Base-by-base conservation (phyloP, 2,888 invertebrate species). In the Mesorhabditis spiculigera region DNA sequence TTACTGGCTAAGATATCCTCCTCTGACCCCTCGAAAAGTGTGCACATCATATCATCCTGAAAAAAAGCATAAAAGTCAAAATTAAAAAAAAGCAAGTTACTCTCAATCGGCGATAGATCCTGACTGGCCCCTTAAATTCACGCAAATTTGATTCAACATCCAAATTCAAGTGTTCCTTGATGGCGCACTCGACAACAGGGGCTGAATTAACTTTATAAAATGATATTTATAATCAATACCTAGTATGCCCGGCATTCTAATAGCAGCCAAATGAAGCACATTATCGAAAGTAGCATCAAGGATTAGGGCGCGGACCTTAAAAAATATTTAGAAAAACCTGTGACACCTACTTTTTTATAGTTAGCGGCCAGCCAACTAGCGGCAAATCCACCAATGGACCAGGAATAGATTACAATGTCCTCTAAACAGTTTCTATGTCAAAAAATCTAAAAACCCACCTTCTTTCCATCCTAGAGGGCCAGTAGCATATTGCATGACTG, bases 281-380 rank as follows among this genome's bases (percentile, higher is more conserved):
- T 97, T 94, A 87, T 99, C 97, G 87, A 99, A 98, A 0, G 95
- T 94, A 8, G 97, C 97, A 89, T 98, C 98, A 80, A 98, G 88
- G 74, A 97, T 88, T 6, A 85, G 72, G 4, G 70, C 82, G 62
- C 73, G 72, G 5, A 77, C 71, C 58, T n/a, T 13, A 50, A 50
- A 50, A 2, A 13, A 13, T 6, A 50, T n/a, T 50, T 50, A 13
- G n/a, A 50, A 10, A 50, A 50, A 2, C n/a, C n/a, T 50, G 8
- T 13, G n/a, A n/a, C 58, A 3, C 8, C n/a, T 50, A 50, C 58
- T n/a, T 50, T 10, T 50, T 94, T 95, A 88, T 95, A 95, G 84
- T 91, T 91, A 87, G 91, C 91, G 4, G 94, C 94, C 3, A 93
- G 93, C 92, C 93, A 95, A 0, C 93, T 89, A 0, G 94, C 91